These are phyloP conservation scores for Ditylenchus weischeri DNA, from an alignment of 2,888 invertebrate genomes.

Conservation along the genomic window DNA sequence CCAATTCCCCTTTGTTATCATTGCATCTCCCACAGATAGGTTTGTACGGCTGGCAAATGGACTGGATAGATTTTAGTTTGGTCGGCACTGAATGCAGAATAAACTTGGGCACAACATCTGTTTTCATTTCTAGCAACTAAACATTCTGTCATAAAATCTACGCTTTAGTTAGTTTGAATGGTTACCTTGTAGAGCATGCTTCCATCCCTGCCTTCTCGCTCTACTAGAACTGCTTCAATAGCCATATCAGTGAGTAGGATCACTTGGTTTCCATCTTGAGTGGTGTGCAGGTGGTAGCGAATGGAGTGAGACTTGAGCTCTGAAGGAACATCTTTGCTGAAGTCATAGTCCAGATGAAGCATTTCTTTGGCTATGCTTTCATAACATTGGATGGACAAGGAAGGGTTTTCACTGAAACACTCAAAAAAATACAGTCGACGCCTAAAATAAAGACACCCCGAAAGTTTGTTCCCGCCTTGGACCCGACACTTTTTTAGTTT, in stretches of 20 bases:
- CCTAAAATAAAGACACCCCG: too few species aligned
- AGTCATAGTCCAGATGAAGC: conserved; percentile 12
- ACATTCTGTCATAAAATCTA: background rate
- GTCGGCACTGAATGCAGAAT: conserved; percentile 6
- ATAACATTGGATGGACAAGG: conserved; percentile 1
- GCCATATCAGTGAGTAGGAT: conserved; percentile 3
- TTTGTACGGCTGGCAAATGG: conserved; percentile 50
- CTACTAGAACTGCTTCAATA: conserved; percentile 16
- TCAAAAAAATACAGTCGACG: too few species aligned
- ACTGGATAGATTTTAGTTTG: conserved; percentile 36
- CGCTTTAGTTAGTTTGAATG: background rate
- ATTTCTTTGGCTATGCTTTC: conserved; percentile 19
- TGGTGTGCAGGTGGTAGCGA: background rate
- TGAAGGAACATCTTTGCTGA: background rate
- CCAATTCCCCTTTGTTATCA: conserved; percentile 18
- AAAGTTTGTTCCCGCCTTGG: too few species aligned
- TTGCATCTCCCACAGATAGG: conserved; percentile 54
- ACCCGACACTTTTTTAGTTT: too few species aligned
- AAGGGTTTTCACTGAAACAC: conserved; percentile 9
- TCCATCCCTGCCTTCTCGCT: conserved; percentile 9
- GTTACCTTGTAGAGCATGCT: conserved; percentile 14
- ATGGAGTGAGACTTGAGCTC: background rate
- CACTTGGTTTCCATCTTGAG: background rate
- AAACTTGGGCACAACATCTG: conserved; percentile 27
- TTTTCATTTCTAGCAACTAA: conserved; percentile 35